Evolutionary conservation across 2,888 invertebrate genomes (phyloP), one percentile per base, ranked within the genome.

Genomic region (Andricus curvator): DNA sequence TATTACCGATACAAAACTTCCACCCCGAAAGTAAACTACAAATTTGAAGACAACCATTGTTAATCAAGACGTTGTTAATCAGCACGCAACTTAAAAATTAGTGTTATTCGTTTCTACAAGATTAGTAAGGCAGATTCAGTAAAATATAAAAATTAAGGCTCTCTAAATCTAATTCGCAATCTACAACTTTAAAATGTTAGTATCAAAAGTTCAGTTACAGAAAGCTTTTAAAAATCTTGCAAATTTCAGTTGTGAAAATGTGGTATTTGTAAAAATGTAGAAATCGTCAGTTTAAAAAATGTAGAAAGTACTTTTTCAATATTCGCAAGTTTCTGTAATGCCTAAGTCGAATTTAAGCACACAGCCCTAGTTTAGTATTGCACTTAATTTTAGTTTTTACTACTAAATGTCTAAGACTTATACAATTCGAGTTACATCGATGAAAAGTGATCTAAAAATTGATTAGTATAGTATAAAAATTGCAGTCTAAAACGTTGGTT

Each of bases 141-240:
- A 25, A 25, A 29, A 25, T 51, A 70, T 51, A 70, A 51, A 51
- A 48, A 25, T 29, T 70, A 41, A 3, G 41, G 5, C 37, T 22
- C 2, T 22, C 22, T 3, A 13, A 22, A 44, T 41, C 29, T 64
- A 64, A 13, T 29, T 29, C 15, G 29, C 8, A 17, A 29, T 64
- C 8, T 22, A n/a, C 29, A 64, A 15, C 11, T 64, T 44, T 13
- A 22, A 67, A 67, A 67, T 67, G 22, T 67, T 67, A 67, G 67
- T 67, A 67, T 67, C 41, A 67, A 67, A 67, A 67, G 13, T 67
- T 44, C 41, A n/a, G 22, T 67, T 37, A 44, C 11, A 65, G 20
- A 65, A 20, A 60, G 60, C 22, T 22, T 60, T 60, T 0, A 60
- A 60, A n/a, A 60, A 22, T 60, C 13, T 17, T 17, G 17, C 17